Percentiles rank a stretch among this genome's conserved stretches.
Evolutionary conservation across 2,113 vertebrate species (phyloP).

Genomic region (Lepus americanus): DNA sequence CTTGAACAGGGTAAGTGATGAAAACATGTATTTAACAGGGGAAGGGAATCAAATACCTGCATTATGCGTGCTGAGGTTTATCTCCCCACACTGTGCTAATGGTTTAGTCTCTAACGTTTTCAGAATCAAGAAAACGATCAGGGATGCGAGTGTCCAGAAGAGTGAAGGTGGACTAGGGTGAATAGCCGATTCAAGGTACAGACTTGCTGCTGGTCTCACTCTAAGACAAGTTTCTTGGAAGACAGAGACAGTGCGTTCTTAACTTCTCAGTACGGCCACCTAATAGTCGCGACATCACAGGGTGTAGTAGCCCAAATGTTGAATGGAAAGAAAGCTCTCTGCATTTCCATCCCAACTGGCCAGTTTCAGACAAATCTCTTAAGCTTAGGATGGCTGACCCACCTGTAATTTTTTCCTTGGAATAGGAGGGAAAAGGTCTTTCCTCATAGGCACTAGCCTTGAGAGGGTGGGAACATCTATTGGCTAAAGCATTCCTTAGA

Average conservation of each 20-base stretch:
- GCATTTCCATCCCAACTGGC: neutral
- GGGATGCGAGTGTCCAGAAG: slow-evolving; percentile 35
- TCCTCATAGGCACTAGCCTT: neutral
- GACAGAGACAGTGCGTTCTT: neutral
- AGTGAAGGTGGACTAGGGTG: neutral
- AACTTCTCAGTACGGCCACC: neutral
- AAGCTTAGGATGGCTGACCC: neutral
- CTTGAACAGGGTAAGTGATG: slow-evolving; percentile 63
- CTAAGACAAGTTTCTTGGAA: neutral
- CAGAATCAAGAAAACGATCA: slow-evolving; percentile 42
- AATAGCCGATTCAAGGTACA: neutral
- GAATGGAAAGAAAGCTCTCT: neutral
- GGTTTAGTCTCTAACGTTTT: slow-evolving; percentile 42
- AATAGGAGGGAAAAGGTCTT: neutral
- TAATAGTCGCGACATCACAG: neutral
- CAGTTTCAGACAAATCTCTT: slow-evolving; percentile 20
- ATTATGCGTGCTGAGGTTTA: neutral
- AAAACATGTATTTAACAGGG: slow-evolving; percentile 60
- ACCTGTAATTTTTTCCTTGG: neutral
- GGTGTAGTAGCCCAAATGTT: neutral
- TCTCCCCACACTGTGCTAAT: neutral
- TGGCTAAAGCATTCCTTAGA: neutral
- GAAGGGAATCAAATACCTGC: slow-evolving; percentile 29
- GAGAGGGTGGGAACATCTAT: accelerated
- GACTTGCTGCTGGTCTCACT: neutral